Percentiles rank a stretch among this genome's conserved stretches.
Evolutionary conservation across 1,140 invertebrate genomes (phyloP).

Genomic region (Vanessa atalanta): DNA sequence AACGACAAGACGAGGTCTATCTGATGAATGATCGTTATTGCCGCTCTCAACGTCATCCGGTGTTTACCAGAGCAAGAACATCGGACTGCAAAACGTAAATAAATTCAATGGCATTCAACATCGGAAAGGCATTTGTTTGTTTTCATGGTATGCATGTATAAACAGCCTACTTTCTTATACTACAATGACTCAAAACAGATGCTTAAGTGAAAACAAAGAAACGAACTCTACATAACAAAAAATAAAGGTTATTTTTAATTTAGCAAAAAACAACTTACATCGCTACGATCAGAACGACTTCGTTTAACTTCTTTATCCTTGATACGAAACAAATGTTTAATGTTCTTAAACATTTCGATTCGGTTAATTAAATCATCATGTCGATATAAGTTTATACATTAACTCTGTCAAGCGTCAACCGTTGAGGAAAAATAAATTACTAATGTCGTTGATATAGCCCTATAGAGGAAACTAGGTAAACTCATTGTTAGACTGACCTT

Average conservation of each 20-base stretch:
- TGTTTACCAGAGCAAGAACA: slow-evolving; percentile 61
- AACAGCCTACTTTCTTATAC: slow-evolving; percentile 47
- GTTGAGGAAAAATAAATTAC: slow-evolving; percentile 25
- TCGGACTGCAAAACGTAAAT: slow-evolving; percentile 59
- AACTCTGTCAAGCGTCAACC: slow-evolving; percentile 9
- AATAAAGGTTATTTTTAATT: background rate
- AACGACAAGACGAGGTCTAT: slow-evolving; percentile 38
- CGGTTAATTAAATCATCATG: background rate
- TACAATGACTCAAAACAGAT: slow-evolving; percentile 36
- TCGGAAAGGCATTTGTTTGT: slow-evolving; percentile 67
- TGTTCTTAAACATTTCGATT: slow-evolving; percentile 13
- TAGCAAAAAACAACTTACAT: slow-evolving; percentile 3
- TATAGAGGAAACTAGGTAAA: slow-evolving; percentile 28
- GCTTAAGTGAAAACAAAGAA: slow-evolving; percentile 22
- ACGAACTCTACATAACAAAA: background rate
- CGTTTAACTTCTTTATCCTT: slow-evolving; percentile 9
- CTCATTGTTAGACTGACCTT: slow-evolving; percentile 28
- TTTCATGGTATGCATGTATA: slow-evolving; percentile 51
- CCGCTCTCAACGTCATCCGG: slow-evolving; percentile 48
- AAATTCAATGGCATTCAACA: slow-evolving; percentile 55
- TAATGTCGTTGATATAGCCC: slow-evolving; percentile 17
- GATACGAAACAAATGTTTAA: slow-evolving; percentile 4
- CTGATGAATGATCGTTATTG: slow-evolving; percentile 46
- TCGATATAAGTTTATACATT: background rate
- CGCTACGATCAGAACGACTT: background rate